Evolutionary conservation across 2,888 invertebrate genomes (phyloP), one percentile per base, ranked within the genome.

Genomic region (Itoplectis maculator): DNA sequence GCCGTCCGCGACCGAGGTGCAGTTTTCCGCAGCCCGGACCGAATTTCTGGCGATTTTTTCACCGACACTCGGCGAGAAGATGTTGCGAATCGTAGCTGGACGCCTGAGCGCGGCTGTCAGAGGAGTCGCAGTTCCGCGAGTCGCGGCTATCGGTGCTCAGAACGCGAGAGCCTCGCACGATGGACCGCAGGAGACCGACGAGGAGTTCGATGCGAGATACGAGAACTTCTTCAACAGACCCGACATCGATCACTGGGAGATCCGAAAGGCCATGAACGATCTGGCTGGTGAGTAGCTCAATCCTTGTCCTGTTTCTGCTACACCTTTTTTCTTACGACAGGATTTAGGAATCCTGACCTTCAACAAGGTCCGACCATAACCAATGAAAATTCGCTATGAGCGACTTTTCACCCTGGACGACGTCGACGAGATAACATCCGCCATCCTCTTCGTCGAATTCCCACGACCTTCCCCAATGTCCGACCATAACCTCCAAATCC

Each of bases 201-300:
- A 97, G 90, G 96, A 97, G 90, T 98, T 98, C 93, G 98, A 98
- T 93, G 93, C 94, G 88, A 95, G 96, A 92, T 98, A 96, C 92
- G 96, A 96, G 91, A 94, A 95, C 56, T 98, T 95, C 93, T 98
- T 99, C 94, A 97, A 96, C 92, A 95, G 97, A 82, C 94, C 95
- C 82, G 97, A 98, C 89, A 97, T 99, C 92, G 98, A 98, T 93
- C 96, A 97, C 72, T 99, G 99, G 99, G 98, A 98, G 94, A 94
- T 98, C 88, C 96, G 99, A 81, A 97, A 98, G 92, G 98, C 96
- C 4, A 97, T 98, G 96, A 97, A 97, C 89, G 97, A 98, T 92
- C 93, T 98, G 86, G 90, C 92, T 69, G 92, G 93, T 93, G 69
- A 87, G 85, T 86, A 47, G 37, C 51, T 35, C 18, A n/a, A n/a